A percentile compares a stretch with the other conserved stretches of the same genome.
phyloP scores from a whole-genome alignment of 1,140 invertebrate species.

The Muscidifurax raptorellus region DNA sequence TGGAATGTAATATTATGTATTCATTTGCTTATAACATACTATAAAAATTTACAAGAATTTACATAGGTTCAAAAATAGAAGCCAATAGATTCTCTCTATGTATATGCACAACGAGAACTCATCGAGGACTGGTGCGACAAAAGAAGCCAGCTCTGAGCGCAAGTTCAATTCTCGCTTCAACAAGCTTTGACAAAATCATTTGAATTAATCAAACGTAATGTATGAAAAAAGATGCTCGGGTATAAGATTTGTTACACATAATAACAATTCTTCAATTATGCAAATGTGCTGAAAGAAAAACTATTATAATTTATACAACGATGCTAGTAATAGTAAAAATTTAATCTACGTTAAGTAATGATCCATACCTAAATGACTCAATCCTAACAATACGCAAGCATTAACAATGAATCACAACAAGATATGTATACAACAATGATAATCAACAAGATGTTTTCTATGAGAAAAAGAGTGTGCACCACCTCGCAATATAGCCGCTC shows the following conservation, averaged over 20 bases:
- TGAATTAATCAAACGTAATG: conserved; percentile 33
- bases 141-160: conserved; percentile 1
- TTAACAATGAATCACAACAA: conserved; percentile 77
- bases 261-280: conserved; percentile 66
- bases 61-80: background rate
- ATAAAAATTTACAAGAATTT: conserved; percentile 18
- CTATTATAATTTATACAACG: conserved; percentile 68
- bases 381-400: conserved; percentile 77
- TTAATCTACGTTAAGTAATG: conserved; percentile 74
- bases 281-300: conserved; percentile 74
- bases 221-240: conserved; percentile 18
- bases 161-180: background rate
- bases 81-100: background rate
- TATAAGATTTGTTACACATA: conserved; percentile 48
- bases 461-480: conserved; percentile 56
- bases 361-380: conserved; percentile 77
- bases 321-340: conserved; percentile 69
- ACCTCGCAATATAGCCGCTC: conserved; percentile 16
- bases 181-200: conserved; percentile 31
- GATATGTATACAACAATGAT: conserved; percentile 74
- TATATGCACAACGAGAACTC: background rate
- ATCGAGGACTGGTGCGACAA: background rate
- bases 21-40: conserved; percentile 24
- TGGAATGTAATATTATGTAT: conserved; percentile 33
- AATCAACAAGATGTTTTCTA: conserved; percentile 72